phyloP scores from a whole-genome alignment of 2,113 vertebrate species.

The Rhipidura dahli region DNA sequence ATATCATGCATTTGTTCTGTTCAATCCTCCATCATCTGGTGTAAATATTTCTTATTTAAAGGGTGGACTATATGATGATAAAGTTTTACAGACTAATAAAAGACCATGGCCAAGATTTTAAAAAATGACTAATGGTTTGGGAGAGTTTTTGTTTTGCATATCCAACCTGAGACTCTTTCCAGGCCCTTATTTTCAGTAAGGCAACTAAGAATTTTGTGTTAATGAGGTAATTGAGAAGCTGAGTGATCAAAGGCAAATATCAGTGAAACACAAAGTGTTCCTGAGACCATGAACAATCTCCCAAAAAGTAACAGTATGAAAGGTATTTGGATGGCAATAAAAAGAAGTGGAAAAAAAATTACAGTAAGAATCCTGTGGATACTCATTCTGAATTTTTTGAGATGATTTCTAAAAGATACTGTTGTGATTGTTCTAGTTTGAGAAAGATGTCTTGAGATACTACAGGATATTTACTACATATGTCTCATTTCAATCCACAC shows the following conservation, averaged over 20 bases:
- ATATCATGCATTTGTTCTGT: background rate
- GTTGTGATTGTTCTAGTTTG: background rate
- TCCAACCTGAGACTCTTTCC: background rate
- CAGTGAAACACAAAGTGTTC: background rate
- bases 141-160: background rate
- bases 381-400: background rate
- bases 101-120: background rate
- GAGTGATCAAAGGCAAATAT: background rate
- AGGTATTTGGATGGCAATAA: background rate
- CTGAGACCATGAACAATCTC: background rate
- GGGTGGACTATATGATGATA: background rate
- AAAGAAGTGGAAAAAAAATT: background rate
- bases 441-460: background rate
- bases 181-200: background rate
- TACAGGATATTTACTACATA: background rate
- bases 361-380: background rate
- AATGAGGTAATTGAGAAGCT: background rate
- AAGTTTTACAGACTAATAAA: constrained; percentile 48
- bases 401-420: background rate
- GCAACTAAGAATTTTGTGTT: background rate
- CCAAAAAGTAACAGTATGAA: background rate
- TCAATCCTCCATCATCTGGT: background rate
- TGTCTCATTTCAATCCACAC: background rate
- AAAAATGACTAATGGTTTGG: constrained; percentile 25
- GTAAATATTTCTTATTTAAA: constrained; percentile 6